Evolutionary conservation across 2,797 vertebrate species (phyloP), one percentile per base, ranked within the genome.

Genomic region (Acridotheres tristis): DNA sequence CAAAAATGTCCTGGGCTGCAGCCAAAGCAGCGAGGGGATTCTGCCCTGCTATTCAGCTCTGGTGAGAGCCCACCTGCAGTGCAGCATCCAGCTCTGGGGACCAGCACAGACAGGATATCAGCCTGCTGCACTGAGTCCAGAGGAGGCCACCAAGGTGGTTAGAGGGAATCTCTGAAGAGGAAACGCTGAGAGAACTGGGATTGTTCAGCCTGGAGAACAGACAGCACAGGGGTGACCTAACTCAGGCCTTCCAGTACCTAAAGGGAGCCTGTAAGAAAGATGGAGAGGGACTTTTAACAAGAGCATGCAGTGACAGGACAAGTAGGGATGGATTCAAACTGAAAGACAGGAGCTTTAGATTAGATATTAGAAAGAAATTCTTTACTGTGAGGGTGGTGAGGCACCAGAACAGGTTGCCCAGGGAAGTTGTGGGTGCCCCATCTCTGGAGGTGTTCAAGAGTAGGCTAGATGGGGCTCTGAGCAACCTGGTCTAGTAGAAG

Each of bases 1-100:
- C 40, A 59, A 48, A 27, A 13, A 8, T 21, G 5, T 27, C 26
- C 19, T 59, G 59, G 21, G 30, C 21, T 72, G 53, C 34, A 53
- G 32, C 13, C 47, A 78, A 53, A 65, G n/a, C 36, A 38, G 27
- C 0, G 6, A 47, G 21, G 15, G 16, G 15, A 36, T 42, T 45
- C 25, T 45, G 15, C 4, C 15, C 7, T n/a, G 23, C 40, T 26
- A 0, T 13, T 45, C 50, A 3, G 5, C n/a, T 25, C 66, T 47
- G 7, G 7, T 20, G 18, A 72, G 38, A 32, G 4, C 30, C n/a
- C 51, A 19, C 21, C 58, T 77, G 58, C 13, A 47, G 21, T 5
- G 13, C 53, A 14, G 16, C 25, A 42, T 19, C 36, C 69, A 61
- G 22, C 34, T 36, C 34, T 61, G 69, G 5, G 15, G 8, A 16